These are phyloP conservation scores for Choreutis nemorana DNA, from an alignment of 2,888 invertebrate genomes.

Conservation along the genomic window DNA sequence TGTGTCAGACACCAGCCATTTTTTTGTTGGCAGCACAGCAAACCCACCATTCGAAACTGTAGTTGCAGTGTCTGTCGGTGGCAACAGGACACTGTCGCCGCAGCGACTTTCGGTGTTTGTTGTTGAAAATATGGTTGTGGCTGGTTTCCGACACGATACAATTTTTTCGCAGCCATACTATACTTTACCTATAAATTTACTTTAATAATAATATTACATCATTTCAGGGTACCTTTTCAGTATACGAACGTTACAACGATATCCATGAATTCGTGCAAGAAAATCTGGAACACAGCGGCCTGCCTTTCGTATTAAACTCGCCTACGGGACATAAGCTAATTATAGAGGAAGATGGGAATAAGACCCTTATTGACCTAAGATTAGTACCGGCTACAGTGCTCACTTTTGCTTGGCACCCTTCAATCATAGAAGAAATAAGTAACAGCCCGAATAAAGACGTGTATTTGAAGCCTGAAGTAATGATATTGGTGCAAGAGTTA, in stretches of 20 bases:
- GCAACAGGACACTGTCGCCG: too few species aligned
- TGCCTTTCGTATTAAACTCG: constrained; percentile 75
- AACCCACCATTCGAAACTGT: too few species aligned
- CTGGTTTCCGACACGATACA: too few species aligned
- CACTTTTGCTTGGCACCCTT: constrained; percentile 74
- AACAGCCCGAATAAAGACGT: constrained; percentile 63
- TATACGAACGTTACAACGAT: constrained; percentile 78
- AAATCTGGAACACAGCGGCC: constrained; percentile 71
- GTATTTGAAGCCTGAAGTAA: constrained; percentile 80
- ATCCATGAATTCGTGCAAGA: constrained; percentile 84
- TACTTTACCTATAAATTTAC: too few species aligned
- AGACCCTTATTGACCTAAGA: constrained; percentile 78
- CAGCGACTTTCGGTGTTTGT: too few species aligned
- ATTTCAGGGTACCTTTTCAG: constrained; percentile 86
- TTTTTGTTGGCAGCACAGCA: too few species aligned
- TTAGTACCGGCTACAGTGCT: constrained; percentile 86
- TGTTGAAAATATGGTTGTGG: too few species aligned
- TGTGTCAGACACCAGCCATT: too few species aligned
- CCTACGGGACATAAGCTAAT: constrained; percentile 72
- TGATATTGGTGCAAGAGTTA: constrained; percentile 71
- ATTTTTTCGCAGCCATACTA: too few species aligned
- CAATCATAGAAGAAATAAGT: constrained; percentile 53
- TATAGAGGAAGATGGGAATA: constrained; percentile 71
- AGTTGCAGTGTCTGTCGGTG: too few species aligned
- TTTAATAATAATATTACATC: too few species aligned